Conservation (phyloP, 2,113 vertebrate genomes). For the Apus apus region DNA sequence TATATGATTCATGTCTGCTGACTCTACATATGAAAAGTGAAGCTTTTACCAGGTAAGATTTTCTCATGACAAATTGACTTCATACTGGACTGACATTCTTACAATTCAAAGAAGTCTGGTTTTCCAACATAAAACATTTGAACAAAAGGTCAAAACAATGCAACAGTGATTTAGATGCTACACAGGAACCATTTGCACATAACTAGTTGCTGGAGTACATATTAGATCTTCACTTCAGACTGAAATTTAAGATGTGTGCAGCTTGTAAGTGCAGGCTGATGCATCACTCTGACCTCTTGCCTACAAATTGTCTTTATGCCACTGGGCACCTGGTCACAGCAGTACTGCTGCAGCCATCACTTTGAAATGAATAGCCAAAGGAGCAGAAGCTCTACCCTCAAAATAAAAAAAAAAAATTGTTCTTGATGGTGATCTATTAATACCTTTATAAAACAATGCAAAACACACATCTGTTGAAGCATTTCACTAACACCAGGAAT, state of each 20-base stretch:
- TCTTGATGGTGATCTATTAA: background rate
- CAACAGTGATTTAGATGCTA: background rate
- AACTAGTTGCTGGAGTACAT: background rate
- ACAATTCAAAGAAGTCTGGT: background rate
- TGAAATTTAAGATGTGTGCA: background rate
- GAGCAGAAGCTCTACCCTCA: background rate
- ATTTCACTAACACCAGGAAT: background rate
- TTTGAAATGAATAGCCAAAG: background rate
- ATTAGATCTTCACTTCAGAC: background rate
- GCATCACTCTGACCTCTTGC: background rate
- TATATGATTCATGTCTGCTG: background rate
- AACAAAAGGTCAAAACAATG: constrained; percentile 28
- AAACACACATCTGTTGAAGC: background rate
- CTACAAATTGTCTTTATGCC: background rate
- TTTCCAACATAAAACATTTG: background rate
- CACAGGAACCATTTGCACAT: background rate
- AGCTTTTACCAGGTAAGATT: background rate
- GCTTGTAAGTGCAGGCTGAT: background rate
- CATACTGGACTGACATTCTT: background rate
- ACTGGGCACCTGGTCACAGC: background rate
- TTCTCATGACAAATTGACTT: background rate
- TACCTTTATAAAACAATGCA: background rate
- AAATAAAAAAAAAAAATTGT: background rate
- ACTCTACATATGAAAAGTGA: background rate
- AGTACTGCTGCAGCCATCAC: background rate